A percentile compares a stretch with the other conserved stretches of the same genome.
Evolutionary conservation across 2,888 invertebrate genomes (phyloP).

Genomic region (Leptothorax acervorum): DNA sequence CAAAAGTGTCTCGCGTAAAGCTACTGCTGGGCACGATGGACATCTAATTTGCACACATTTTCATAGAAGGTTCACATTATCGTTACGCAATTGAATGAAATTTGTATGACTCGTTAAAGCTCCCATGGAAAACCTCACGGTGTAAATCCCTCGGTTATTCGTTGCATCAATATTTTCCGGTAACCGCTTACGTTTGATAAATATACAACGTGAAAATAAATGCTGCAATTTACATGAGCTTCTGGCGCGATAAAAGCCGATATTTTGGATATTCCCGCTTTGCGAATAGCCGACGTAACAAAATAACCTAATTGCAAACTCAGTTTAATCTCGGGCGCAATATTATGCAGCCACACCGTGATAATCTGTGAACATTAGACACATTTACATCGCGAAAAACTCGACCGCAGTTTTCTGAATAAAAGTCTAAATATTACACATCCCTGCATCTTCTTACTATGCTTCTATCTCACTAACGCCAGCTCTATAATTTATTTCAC

Average conservation of each 20-base stretch:
- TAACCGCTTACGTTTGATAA: conserved; percentile 32
- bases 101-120: conserved; percentile 32
- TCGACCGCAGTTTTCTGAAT: not conserved
- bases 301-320: conserved; percentile 47
- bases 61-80: conserved; percentile 12
- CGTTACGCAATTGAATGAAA: conserved; percentile 31
- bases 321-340: conserved; percentile 32
- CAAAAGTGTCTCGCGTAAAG: conserved; percentile 9
- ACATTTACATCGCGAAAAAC: conserved; percentile 1
- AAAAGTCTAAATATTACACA: not conserved
- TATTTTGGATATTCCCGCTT: conserved; percentile 28
- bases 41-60: conserved; percentile 43
- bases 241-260: conserved; percentile 24
- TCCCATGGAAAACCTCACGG: not conserved
- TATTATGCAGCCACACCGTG: conserved; percentile 25
- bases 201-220: conserved; percentile 39
- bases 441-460: not conserved
- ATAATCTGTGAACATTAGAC: conserved; percentile 22
- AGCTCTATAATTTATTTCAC: not conserved
- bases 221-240: conserved; percentile 22
- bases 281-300: conserved; percentile 15
- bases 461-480: not conserved
- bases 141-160: conserved; percentile 16
- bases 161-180: conserved; percentile 15
- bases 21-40: conserved; percentile 1